phyloP scores from a whole-genome alignment of 2,888 invertebrate species.

The Apeira syringaria region DNA sequence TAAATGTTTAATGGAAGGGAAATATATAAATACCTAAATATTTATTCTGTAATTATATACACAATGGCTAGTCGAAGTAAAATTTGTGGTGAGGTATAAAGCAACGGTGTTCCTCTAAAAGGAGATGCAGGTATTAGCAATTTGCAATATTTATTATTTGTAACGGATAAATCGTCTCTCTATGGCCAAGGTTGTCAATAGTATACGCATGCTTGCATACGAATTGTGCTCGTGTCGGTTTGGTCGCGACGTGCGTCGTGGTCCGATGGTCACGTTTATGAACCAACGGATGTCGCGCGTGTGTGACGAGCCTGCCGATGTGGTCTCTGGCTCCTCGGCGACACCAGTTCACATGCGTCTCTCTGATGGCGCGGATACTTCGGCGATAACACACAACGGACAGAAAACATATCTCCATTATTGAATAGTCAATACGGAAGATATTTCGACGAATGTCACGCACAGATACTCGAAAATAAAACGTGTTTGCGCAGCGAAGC shows the following conservation, averaged over 20 bases:
- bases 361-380: conserved; percentile 59
- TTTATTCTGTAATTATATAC: too few species aligned
- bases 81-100: conserved; percentile 23
- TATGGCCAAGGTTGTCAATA: conserved; percentile 60
- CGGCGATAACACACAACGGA: conserved; percentile 32
- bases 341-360: conserved; percentile 60
- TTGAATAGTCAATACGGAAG: conserved; percentile 9
- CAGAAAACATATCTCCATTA: conserved; percentile 24
- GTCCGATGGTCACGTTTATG: conserved; percentile 66
- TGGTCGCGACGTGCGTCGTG: conserved; percentile 48
- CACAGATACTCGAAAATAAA: conserved; percentile 25
- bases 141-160: conserved; percentile 52
- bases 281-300: conserved; percentile 69
- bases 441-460: conserved; percentile 13
- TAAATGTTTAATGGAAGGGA: too few species aligned
- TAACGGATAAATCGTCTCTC: conserved; percentile 65
- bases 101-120: conserved; percentile 56
- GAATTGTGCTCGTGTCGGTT: conserved; percentile 50
- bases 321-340: conserved; percentile 46
- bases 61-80: too few species aligned
- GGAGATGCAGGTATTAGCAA: conserved; percentile 43
- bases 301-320: conserved; percentile 71
- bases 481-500: conserved; percentile 16
- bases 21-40: too few species aligned
- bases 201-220: conserved; percentile 51